Evolutionary conservation across 2,797 vertebrate species (phyloP).

Genomic region (Bryconaethiops microstoma): DNA sequence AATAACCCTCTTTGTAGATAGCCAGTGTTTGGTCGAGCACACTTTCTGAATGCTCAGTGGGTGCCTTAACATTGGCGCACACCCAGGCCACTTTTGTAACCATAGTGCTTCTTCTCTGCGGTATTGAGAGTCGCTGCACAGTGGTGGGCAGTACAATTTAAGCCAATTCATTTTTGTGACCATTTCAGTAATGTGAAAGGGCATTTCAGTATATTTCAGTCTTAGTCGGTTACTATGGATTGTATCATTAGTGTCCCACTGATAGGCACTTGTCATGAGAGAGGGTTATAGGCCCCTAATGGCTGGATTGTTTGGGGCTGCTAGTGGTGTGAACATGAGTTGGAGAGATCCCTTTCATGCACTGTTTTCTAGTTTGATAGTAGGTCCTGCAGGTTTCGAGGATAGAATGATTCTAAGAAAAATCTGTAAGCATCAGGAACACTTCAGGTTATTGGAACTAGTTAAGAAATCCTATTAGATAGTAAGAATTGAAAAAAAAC

Average conservation of each 20-base stretch:
- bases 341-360: background rate
- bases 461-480: background rate
- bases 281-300: background rate
- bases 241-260: constrained; percentile 32
- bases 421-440: background rate
- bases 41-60: background rate
- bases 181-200: constrained; percentile 22
- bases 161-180: constrained; percentile 23
- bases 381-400: background rate
- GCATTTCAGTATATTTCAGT: background rate
- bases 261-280: constrained; percentile 6
- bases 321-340: background rate
- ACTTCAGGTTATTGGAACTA: background rate
- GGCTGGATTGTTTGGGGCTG: background rate
- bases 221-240: constrained; percentile 17
- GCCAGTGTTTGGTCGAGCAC: constrained; percentile 4
- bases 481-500: background rate
- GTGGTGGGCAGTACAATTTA: constrained; percentile 27
- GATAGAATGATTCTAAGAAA: background rate
- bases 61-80: constrained; percentile 22
- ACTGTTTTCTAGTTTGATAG: background rate
- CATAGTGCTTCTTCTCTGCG: constrained; percentile 3
- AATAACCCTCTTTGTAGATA: constrained; percentile 21
- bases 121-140: constrained; percentile 19
- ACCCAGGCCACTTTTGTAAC: constrained; percentile 5